Evolutionary conservation across 2,113 vertebrate species (phyloP).

Genomic region (Melanocharis versteri): DNA sequence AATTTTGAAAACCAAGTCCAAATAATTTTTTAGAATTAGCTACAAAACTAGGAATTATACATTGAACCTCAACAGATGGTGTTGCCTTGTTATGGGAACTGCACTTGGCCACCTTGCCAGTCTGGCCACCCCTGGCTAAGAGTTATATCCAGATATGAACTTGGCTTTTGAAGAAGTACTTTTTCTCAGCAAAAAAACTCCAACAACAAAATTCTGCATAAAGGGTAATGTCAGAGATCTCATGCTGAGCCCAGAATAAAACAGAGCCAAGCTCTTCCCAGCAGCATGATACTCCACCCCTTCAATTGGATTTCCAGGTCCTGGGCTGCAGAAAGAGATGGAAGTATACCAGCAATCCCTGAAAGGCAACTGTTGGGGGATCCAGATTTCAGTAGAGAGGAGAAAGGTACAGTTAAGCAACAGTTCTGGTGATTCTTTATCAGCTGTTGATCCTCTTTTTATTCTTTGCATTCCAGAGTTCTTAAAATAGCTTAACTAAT

Average conservation of each 20-base stretch:
- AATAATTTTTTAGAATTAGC: no score
- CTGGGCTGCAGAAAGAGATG: not conserved
- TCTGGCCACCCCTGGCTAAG: not conserved
- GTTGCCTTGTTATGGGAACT: not conserved
- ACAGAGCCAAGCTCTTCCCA: not conserved
- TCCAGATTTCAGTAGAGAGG: not conserved
- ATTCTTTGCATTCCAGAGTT: not conserved
- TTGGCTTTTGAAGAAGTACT: not conserved
- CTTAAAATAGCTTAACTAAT: not conserved
- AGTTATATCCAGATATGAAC: not conserved
- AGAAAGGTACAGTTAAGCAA: not conserved
- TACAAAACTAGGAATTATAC: no score
- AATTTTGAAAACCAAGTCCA: no score
- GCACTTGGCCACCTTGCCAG: not conserved
- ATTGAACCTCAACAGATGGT: no score
- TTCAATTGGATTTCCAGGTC: not conserved
- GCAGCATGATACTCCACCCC: not conserved
- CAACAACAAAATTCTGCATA: not conserved
- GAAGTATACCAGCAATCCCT: not conserved
- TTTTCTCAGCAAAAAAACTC: not conserved
- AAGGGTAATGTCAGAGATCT: not conserved
- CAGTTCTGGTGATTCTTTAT: not conserved
- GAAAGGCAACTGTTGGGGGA: not conserved
- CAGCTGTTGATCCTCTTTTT: not conserved
- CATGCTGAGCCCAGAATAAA: not conserved